A percentile compares a stretch with the other conserved stretches of the same genome.
phyloP scores from a whole-genome alignment of 1,140 invertebrate species.

The Drosophila kikkawai region DNA sequence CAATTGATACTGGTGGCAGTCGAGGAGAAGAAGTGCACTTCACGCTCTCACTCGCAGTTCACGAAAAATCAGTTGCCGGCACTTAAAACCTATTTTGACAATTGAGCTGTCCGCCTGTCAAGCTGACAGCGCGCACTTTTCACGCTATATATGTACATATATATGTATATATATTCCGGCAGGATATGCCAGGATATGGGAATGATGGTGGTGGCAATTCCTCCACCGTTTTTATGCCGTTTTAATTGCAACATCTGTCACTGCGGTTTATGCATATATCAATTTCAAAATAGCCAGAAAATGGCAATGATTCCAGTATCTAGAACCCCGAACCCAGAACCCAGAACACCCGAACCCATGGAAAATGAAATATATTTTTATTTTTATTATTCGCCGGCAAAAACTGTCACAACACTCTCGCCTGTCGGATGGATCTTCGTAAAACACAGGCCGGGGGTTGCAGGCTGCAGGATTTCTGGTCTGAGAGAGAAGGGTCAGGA shows the following conservation, averaged over 20 bases:
- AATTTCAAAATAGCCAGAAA: slow-evolving; percentile 79
- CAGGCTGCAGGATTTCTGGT: slow-evolving; percentile 14
- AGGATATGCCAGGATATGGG: slow-evolving; percentile 10
- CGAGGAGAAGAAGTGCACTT: slow-evolving; percentile 39
- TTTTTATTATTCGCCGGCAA: slow-evolving; percentile 71
- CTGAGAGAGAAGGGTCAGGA: slow-evolving; percentile 46
- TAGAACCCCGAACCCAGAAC: slow-evolving; percentile 31
- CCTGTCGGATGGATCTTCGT: slow-evolving; percentile 46
- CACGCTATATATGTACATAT: slow-evolving; percentile 26
- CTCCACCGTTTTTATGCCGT: slow-evolving; percentile 72
- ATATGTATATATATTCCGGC: neutral
- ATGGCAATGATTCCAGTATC: slow-evolving; percentile 54
- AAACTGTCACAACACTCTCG: slow-evolving; percentile 78
- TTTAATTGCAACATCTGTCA: slow-evolving; percentile 85
- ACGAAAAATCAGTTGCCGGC: slow-evolving; percentile 70
- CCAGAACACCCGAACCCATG: slow-evolving; percentile 48
- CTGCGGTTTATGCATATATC: slow-evolving; percentile 84
- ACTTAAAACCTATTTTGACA: slow-evolving; percentile 84
- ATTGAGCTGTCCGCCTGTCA: slow-evolving; percentile 81
- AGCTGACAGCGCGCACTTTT: slow-evolving; percentile 72
- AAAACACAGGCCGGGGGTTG: slow-evolving; percentile 38
- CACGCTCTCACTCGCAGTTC: slow-evolving; percentile 36
- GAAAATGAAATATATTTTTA: slow-evolving; percentile 83
- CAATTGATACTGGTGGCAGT: slow-evolving; percentile 12
- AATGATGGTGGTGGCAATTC: slow-evolving; percentile 36